Evolutionary conservation across 1,140 invertebrate species (phyloP).

Genomic region (Pollicipes pollicipes): DNA sequence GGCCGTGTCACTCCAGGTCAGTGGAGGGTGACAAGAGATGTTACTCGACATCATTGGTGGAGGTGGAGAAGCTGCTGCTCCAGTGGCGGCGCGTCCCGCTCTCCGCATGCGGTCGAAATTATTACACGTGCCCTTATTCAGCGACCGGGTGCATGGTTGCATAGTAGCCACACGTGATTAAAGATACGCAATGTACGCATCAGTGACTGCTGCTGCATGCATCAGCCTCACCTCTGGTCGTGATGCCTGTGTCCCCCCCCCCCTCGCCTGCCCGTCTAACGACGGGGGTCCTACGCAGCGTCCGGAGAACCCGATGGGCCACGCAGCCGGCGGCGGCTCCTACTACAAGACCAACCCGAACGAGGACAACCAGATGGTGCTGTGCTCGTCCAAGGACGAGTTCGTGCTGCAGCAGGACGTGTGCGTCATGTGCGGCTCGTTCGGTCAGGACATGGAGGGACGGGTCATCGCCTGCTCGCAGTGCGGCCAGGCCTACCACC

Average conservation of each 20-base stretch:
- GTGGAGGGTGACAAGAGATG: not conserved
- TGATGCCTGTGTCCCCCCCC: not conserved
- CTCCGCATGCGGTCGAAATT: too few relatives aligned
- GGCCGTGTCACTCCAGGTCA: not conserved
- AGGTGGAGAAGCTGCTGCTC: too few relatives aligned
- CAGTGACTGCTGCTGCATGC: too few relatives aligned
- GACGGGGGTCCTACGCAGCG: too few relatives aligned
- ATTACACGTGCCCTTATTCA: too few relatives aligned
- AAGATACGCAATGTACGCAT: too few relatives aligned
- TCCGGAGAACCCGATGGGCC: constrained; percentile 28
- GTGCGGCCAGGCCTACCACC: constrained; percentile 98
- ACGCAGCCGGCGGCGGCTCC: constrained; percentile 21
- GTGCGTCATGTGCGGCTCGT: constrained; percentile 93
- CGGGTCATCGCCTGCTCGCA: constrained; percentile 88
- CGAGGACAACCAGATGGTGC: constrained; percentile 74
- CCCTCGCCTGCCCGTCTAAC: constrained; percentile 15
- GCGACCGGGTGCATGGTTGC: too few relatives aligned
- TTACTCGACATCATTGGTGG: too few relatives aligned
- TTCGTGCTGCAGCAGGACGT: constrained; percentile 88
- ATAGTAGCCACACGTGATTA: too few relatives aligned
- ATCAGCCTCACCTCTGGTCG: not conserved
- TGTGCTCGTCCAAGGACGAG: constrained; percentile 82
- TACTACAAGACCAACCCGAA: constrained; percentile 37
- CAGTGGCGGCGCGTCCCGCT: too few relatives aligned
- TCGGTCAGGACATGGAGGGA: constrained; percentile 86